phyloP scores from a whole-genome alignment of 1,140 invertebrate genomes.

The Philaenus spumarius region DNA sequence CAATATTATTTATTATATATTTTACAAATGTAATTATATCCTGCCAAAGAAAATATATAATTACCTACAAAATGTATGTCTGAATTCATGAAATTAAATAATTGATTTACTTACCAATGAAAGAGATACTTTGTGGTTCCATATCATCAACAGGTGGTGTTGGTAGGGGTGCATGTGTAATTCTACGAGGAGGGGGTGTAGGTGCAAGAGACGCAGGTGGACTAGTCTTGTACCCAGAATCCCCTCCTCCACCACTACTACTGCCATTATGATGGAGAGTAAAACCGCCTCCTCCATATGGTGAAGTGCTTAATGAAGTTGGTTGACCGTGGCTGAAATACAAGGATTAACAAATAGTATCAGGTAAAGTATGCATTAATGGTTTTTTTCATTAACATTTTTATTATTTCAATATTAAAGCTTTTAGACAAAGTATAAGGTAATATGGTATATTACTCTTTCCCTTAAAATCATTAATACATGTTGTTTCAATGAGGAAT shows the following conservation, averaged over 20 bases:
- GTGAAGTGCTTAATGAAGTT: slow-evolving; percentile 25
- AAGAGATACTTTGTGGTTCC: slow-evolving; percentile 88
- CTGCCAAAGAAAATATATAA: not conserved
- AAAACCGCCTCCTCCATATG: slow-evolving; percentile 13
- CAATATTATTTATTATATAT: not conserved
- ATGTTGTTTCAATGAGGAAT: no score
- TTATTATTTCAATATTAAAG: no score
- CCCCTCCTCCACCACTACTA: slow-evolving; percentile 14
- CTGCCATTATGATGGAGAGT: slow-evolving; percentile 15
- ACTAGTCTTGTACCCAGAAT: slow-evolving; percentile 8
- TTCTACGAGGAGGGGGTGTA: slow-evolving; percentile 25
- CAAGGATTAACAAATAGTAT: not conserved
- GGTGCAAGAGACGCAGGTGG: slow-evolving; percentile 23
- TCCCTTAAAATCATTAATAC: no score
- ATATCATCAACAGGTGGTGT: slow-evolving; percentile 61
- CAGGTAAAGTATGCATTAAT: no score
- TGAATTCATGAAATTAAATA: no score
- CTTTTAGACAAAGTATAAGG: no score
- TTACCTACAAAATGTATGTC: not conserved
- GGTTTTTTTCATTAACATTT: no score
- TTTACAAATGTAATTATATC: not conserved
- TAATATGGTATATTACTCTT: no score
- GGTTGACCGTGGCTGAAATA: slow-evolving; percentile 18
- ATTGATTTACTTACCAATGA: slow-evolving; percentile 73
- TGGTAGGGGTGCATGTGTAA: slow-evolving; percentile 30